Conservation (phyloP, 2,113 vertebrate genomes). For the Pedionomus torquatus region DNA sequence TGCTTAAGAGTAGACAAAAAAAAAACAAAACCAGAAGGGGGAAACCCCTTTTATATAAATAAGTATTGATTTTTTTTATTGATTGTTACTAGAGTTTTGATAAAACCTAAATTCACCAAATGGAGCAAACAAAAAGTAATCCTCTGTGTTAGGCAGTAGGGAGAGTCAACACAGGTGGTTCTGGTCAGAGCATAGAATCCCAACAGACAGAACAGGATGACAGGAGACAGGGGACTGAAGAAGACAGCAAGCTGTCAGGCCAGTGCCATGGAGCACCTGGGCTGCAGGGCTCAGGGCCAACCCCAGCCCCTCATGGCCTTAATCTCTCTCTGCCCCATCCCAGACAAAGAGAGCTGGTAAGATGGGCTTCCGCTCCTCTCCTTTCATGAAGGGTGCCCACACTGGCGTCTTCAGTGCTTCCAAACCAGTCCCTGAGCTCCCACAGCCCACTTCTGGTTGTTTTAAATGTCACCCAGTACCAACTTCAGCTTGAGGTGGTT, state of each 20-base stretch:
- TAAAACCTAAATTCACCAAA: not conserved
- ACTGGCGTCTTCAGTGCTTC: not conserved
- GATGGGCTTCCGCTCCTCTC: fast-evolving
- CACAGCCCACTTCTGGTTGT: fast-evolving
- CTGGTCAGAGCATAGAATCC: not conserved
- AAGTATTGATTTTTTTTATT: not conserved
- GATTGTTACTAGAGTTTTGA: not conserved
- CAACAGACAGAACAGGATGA: not conserved
- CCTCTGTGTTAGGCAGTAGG: not conserved
- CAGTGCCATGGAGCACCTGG: too few species aligned
- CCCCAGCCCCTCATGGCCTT: not conserved
- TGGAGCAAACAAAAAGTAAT: not conserved
- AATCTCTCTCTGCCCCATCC: not conserved
- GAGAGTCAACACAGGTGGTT: not conserved
- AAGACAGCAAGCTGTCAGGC: not conserved
- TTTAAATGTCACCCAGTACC: not conserved
- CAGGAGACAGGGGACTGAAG: fast-evolving
- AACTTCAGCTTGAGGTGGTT: not conserved
- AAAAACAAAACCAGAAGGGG: not conserved
- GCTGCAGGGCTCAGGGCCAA: not conserved
- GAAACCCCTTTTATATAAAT: not conserved
- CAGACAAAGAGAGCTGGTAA: not conserved
- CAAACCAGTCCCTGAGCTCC: not conserved
- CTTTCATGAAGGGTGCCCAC: not conserved
- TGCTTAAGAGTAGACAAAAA: not conserved